phyloP scores from a whole-genome alignment of 2,113 vertebrate species.

The Chiloscyllium plagiosum region DNA sequence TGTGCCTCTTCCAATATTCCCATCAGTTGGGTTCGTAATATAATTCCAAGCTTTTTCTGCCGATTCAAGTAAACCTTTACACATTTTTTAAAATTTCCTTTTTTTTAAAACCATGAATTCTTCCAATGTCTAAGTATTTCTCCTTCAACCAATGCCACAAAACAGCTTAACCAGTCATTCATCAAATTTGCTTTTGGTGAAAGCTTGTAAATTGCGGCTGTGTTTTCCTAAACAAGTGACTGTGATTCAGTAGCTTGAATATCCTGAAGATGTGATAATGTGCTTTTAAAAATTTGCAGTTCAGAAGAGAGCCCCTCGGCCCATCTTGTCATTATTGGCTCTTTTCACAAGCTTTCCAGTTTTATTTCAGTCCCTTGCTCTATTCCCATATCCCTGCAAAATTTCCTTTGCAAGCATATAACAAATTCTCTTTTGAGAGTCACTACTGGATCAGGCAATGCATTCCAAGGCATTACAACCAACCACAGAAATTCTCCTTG shows the following conservation, averaged over 20 bases:
- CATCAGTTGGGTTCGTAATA: too few species aligned
- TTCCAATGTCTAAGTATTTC: neutral
- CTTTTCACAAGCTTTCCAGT: neutral
- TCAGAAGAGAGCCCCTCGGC: neutral
- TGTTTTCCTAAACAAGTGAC: neutral
- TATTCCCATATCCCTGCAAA: neutral
- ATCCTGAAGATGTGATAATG: neutral
- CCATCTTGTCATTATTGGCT: neutral
- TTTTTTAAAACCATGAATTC: neutral
- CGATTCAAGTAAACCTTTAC: neutral
- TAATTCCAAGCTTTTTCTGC: neutral
- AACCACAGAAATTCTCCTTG: neutral
- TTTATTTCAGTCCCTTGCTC: neutral
- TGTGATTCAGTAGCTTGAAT: neutral
- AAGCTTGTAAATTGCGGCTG: neutral
- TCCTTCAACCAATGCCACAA: neutral
- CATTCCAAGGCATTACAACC: neutral
- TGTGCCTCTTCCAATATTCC: too few species aligned
- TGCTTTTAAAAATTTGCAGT: neutral
- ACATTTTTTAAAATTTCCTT: too few species aligned
- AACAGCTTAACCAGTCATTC: neutral
- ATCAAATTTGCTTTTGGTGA: neutral
- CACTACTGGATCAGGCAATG: neutral
- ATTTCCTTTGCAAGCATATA: neutral
- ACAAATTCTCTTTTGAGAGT: neutral